phyloP scores from a whole-genome alignment of 2,113 vertebrate species.

The Gasterosteus nipponicus region DNA sequence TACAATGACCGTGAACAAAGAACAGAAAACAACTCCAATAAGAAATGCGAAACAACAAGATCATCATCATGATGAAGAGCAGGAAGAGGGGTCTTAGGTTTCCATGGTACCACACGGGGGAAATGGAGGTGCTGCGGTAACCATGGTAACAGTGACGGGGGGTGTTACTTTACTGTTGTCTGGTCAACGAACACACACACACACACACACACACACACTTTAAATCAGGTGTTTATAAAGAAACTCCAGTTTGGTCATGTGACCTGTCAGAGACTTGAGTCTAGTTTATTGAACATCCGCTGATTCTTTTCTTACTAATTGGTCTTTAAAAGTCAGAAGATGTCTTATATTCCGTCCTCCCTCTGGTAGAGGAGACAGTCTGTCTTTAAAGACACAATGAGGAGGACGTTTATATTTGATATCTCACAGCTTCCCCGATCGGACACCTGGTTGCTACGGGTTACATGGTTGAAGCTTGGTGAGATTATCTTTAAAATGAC shows the following conservation, averaged over 20 bases:
- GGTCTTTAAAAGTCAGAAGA: no score
- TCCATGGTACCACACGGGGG: slow-evolving; percentile 59
- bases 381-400: no score
- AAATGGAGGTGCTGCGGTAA: slow-evolving; percentile 32
- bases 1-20: slow-evolving; percentile 64
- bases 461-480: no score
- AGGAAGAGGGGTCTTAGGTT: background rate
- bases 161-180: slow-evolving; percentile 40
- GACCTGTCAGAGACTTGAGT: background rate
- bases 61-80: slow-evolving; percentile 15
- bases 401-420: no score
- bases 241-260: background rate
- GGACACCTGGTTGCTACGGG: no score
- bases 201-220: slow-evolving; percentile 20
- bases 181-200: slow-evolving; percentile 44
- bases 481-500: no score
- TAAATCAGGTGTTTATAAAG: background rate
- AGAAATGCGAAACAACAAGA: slow-evolving; percentile 55
- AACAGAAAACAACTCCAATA: slow-evolving; percentile 54
- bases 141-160: slow-evolving; percentile 55
- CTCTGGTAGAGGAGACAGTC: no score
- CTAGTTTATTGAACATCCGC: no score
- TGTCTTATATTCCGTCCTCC: no score
- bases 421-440: no score
- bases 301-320: no score